These are phyloP conservation scores for Aplysia californica DNA, from an alignment of 1,140 invertebrate genomes.

Conservation along the genomic window DNA sequence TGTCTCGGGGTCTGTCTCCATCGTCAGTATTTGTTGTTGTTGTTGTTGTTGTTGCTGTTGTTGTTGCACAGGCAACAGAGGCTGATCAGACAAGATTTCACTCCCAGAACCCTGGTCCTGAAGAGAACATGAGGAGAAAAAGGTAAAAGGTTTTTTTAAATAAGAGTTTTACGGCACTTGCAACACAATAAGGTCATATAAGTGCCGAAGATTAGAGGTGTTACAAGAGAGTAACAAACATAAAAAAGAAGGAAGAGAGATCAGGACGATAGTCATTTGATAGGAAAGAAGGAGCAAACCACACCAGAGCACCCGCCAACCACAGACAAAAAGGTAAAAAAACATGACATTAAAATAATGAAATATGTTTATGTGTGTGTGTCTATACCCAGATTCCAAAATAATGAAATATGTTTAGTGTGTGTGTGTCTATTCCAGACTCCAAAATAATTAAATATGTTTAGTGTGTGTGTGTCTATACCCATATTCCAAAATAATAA, in stretches of 20 bases:
- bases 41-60: background rate
- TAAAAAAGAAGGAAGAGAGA: background rate
- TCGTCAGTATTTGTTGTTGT: background rate
- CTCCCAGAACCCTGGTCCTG: conserved; percentile 26
- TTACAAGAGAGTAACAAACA: background rate
- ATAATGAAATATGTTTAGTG: no score
- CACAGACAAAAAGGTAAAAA: no score
- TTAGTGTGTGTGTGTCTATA: no score
- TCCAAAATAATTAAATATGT: no score
- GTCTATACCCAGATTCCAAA: no score
- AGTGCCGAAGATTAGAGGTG: no score
- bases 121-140: background rate
- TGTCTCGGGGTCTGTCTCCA: conserved; percentile 13
- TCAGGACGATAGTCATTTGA: background rate
- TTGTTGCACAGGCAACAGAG: background rate
- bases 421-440: no score
- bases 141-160: background rate
- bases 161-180: no score
- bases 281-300: background rate
- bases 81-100: conserved; percentile 20
- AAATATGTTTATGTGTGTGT: no score
- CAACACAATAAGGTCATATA: no score
- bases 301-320: background rate
- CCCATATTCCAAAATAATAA: no score
- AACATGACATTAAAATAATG: no score